phyloP scores from a whole-genome alignment of 2,113 vertebrate genomes.

The Apistogramma diplotaenia region DNA sequence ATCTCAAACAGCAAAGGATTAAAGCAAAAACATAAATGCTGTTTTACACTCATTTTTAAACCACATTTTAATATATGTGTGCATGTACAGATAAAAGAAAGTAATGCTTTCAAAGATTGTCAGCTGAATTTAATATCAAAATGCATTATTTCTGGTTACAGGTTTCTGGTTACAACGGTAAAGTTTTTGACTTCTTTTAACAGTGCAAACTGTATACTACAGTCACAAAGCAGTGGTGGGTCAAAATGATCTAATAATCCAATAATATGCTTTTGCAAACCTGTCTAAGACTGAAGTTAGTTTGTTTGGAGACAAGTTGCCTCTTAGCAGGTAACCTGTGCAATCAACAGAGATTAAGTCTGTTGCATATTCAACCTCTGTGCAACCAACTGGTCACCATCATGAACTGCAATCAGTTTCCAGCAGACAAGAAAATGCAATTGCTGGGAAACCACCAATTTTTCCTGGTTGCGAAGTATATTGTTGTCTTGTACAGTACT shows the following conservation, averaged over 20 bases:
- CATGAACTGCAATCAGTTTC: neutral
- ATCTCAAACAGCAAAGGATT: too few relatives aligned
- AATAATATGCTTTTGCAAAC: neutral
- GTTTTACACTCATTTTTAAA: neutral
- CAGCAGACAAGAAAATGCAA: too few relatives aligned
- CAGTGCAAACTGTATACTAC: neutral
- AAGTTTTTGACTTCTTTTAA: neutral
- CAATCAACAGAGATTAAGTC: neutral
- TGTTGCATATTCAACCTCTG: neutral
- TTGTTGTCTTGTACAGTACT: too few relatives aligned
- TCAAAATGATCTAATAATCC: too few relatives aligned
- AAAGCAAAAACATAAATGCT: neutral
- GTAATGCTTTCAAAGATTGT: neutral
- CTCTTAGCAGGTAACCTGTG: neutral
- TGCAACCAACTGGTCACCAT: neutral
- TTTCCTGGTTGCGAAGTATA: neutral
- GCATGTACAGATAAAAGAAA: neutral
- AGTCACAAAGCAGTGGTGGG: neutral
- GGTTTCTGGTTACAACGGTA: neutral
- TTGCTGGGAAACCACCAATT: too few relatives aligned
- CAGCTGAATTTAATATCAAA: neutral
- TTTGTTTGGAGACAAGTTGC: neutral
- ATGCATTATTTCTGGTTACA: neutral
- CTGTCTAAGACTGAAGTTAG: neutral
- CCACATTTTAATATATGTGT: neutral